phyloP scores from a whole-genome alignment of 1,140 invertebrate genomes.

The Brachionus calyciflorus region DNA sequence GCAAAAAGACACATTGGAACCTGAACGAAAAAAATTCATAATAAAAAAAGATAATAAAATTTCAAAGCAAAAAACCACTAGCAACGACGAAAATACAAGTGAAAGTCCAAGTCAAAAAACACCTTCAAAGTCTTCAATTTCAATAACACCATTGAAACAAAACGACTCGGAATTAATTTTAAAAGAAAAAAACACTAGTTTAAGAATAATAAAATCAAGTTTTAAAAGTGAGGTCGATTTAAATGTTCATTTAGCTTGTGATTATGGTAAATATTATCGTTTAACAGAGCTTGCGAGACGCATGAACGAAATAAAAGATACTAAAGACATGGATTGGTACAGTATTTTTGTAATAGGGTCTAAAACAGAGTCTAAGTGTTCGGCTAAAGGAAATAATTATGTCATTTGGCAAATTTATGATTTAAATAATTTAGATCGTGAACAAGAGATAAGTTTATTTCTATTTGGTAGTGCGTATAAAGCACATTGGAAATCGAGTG shows the following conservation, averaged over 20 bases:
- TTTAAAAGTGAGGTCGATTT: conserved; percentile 34
- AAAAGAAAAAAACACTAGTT: conserved; percentile 37
- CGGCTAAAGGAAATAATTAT: conserved; percentile 43
- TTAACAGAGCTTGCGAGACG: conserved; percentile 18
- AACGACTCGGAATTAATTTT: background rate
- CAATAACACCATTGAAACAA: background rate
- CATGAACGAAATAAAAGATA: conserved; percentile 29
- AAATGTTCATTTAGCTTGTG: conserved; percentile 34
- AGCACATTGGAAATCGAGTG: conserved; percentile 34
- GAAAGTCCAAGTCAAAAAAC: background rate
- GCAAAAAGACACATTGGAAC: background rate
- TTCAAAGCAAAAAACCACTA: background rate
- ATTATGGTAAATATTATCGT: conserved; percentile 30
- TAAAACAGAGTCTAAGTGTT: conserved; percentile 42
- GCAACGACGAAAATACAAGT: background rate
- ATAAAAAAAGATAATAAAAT: conserved; percentile 30
- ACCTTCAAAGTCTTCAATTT: background rate
- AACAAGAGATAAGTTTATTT: conserved; percentile 35
- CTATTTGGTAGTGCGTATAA: conserved; percentile 34
- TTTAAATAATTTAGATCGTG: conserved; percentile 32
- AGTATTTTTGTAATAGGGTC: conserved; percentile 41
- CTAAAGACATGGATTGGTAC: conserved; percentile 40
- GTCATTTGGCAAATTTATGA: conserved; percentile 37
- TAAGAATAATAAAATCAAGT: conserved; percentile 24
- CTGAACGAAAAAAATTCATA: conserved; percentile 21